Conservation (phyloP, 1,140 invertebrate species). For the Drosophila asahinai region DNA sequence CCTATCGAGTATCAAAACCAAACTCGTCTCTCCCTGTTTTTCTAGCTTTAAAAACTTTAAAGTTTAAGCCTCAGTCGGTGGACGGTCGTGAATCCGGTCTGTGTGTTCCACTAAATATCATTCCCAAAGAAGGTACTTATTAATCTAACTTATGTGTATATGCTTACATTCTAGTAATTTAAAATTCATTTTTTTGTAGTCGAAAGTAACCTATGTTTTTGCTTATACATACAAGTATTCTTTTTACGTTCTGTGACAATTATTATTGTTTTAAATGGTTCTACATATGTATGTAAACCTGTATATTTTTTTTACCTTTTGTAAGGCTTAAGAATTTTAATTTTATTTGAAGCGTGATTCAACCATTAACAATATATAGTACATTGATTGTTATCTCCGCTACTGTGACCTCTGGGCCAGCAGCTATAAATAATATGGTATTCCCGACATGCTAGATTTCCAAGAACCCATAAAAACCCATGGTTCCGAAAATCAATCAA, state of each 20-base stretch:
- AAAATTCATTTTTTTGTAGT: too few species aligned
- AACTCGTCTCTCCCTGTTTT: not conserved
- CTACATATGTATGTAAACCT: too few species aligned
- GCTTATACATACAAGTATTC: too few species aligned
- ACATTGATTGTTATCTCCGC: not conserved
- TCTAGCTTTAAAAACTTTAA: not conserved
- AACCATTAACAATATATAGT: not conserved
- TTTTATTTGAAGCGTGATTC: not conserved
- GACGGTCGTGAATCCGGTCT: not conserved
- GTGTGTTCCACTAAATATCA: too few species aligned
- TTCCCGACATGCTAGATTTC: not conserved
- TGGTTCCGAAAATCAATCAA: not conserved
- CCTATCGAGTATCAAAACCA: slow-evolving; percentile 1
- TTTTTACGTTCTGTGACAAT: too few species aligned
- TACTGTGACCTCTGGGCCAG: not conserved
- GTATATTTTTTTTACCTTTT: not conserved
- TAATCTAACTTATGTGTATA: too few species aligned
- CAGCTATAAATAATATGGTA: slow-evolving; percentile 1
- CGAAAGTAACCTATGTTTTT: too few species aligned
- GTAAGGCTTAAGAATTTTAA: not conserved
- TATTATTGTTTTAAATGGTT: too few species aligned
- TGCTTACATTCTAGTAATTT: too few species aligned
- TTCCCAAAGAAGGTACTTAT: too few species aligned
- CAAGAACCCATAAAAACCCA: not conserved
- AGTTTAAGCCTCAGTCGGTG: not conserved